Evolutionary conservation across 2,113 vertebrate genomes (phyloP), one percentile per base, ranked within the genome.

Genomic region (Hydropotes inermis): DNA sequence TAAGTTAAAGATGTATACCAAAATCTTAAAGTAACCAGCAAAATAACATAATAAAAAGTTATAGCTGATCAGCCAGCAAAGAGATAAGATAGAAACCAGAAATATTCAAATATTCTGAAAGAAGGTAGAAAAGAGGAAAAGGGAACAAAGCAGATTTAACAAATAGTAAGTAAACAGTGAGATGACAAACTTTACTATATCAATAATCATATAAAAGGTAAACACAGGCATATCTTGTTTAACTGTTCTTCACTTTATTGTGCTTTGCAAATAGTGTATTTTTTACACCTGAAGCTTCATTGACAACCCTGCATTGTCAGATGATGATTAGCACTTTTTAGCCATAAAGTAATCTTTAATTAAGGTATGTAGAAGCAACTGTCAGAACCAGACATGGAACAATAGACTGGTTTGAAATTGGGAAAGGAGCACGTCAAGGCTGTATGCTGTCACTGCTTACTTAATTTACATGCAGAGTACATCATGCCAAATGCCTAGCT

Each of bases 31-130:
- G 45, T 30, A 79, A 58, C 5, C 64, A 78, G 9, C 60, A 85
- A 93, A 93, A 76, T 54, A 74, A 90, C 25, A 52, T 54, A 90
- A 90, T 95, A 60, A 84, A 88, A 88, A 94, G 36, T 81, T 88
- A 67, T 6, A 82, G 47, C 27, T 81, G 45, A 55, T 55, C 61
- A 79, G 36, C 16, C 54, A 82, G 82, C 39, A 70, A 74, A 85
- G 55, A 54, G 30, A 47, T 47, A 91, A 91, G 87, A 79, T 1
- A 8, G 12, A 95, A 91, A 57, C 36, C 7, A 58, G 52, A 60
- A 74, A 84, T 23, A 58, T 30, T 76, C 64, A 54, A 55, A 43
- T 43, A 76, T 76, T 78, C 88, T 60, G 39, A 79, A 95, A 95
- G 47, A 84, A 78, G 60, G 9, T 10, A 88, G 61, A 90, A 89